Base-by-base conservation (phyloP, 2,113 vertebrate genomes). In the Dissostichus mawsoni region DNA sequence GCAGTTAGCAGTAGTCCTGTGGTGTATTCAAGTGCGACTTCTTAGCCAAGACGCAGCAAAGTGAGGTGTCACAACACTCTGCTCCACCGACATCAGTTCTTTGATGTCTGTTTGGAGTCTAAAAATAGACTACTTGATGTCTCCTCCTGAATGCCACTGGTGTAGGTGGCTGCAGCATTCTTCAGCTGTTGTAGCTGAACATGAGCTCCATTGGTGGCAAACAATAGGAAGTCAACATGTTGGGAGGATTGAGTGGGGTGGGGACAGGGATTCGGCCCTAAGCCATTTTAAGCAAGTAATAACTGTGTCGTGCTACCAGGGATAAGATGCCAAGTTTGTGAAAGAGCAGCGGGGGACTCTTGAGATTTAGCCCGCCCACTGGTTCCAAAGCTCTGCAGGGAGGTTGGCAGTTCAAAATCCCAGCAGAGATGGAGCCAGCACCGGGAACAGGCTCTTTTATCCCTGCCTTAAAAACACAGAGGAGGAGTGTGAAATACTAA, bases 371-470 rank as follows among this genome's bases (percentile, higher is more conserved):
- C 29, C 64, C 55, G 16, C 72, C 80, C 72, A 80, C 68, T 47
- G 51, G 72, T 76, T 67, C 57, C 59, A 78, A 65, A 86, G 66
- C 79, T 71, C 48, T 61, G n/a, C 67, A 44, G 57, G 51, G 56
- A 73, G 51, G 73, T 14, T 57, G 57, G 55, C 63, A 69, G 71
- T 68, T 76, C 25, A 74, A 81, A 81, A 55, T 56, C 44, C 55
- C 64, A 45, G 58, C 47, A 45, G 44, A 68, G 48, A 44, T 10
- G 55, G 3, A 41, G 23, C 11, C n/a, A 66, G n/a, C 41, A 20
- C 62, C 23, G 20, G 18, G 18, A 12, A 8, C 17, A 36, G 10
- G 57, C 64, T 58, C 45, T 78, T 78, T 78, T 53, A 85, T 68
- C 62, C 48, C 33, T 2, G 51, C 0, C 11, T 61, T 55, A 50